Conservation (phyloP, 2,888 invertebrate species). For the Drosophila dives region DNA sequence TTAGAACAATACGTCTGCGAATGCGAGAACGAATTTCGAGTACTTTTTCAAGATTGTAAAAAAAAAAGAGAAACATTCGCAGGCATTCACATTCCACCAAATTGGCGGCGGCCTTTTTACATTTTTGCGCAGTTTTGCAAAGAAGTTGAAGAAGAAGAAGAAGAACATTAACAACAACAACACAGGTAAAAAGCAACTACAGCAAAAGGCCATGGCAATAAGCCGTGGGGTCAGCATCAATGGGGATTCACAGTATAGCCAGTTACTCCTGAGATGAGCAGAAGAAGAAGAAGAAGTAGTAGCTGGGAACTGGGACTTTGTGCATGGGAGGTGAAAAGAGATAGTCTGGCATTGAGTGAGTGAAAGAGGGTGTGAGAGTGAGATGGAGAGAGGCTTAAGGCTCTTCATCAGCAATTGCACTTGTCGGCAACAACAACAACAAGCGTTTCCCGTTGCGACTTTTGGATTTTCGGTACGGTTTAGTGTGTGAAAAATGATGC, state of each 20-base stretch:
- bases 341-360: background rate
- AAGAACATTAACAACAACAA: constrained; percentile 27
- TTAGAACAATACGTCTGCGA: constrained; percentile 8
- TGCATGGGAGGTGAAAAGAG: constrained; percentile 3
- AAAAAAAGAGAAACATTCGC: constrained; percentile 27
- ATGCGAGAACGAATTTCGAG: constrained; percentile 23
- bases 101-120: constrained; percentile 58
- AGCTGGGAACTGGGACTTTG: constrained; percentile 26
- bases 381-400: constrained; percentile 9
- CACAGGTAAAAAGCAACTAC: constrained; percentile 19
- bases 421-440: constrained; percentile 32
- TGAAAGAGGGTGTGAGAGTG: background rate
- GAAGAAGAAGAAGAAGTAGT: constrained; percentile 18
- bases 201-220: constrained; percentile 55
- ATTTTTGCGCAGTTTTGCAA: constrained; percentile 53
- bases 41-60: constrained; percentile 8
- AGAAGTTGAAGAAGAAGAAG: constrained; percentile 19
- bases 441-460: constrained; percentile 4
- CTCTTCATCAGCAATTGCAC: constrained; percentile 47
- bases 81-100: constrained; percentile 56
- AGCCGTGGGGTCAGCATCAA: constrained; percentile 58
- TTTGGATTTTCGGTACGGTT: constrained; percentile 19
- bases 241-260: constrained; percentile 41
- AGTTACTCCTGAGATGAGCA: constrained; percentile 24
- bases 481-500: constrained; percentile 38